phyloP scores from a whole-genome alignment of 2,888 invertebrate genomes.

The Sinopyrophorus schimmeli region DNA sequence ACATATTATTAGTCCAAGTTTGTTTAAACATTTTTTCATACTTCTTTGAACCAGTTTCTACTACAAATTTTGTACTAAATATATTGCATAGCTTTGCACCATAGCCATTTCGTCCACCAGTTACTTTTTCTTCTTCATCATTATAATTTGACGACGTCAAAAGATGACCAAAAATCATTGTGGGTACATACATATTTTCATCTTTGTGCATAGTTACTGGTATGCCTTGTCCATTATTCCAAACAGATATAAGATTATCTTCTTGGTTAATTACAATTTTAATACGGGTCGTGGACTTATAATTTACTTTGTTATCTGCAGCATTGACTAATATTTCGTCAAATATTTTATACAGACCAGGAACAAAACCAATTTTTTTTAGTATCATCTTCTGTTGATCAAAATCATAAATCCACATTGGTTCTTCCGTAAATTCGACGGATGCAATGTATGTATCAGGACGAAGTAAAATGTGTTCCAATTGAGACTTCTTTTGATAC shows the following conservation, averaged over 20 bases:
- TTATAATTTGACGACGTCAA: conserved; percentile 99
- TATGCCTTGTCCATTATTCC: conserved; percentile 97
- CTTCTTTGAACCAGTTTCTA: conserved; percentile 91
- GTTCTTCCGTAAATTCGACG: conserved; percentile 76
- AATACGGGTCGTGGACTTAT: conserved; percentile 86
- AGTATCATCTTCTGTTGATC: conserved; percentile 77
- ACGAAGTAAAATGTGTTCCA: conserved; percentile 95
- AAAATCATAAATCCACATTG: conserved; percentile 92
- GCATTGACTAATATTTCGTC: conserved; percentile 99
- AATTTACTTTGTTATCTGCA: conserved; percentile 96
- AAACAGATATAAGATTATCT: conserved; percentile 86
- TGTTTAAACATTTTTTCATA: conserved; percentile 90
- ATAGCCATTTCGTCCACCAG: conserved; percentile 97
- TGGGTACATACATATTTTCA: conserved; percentile 98
- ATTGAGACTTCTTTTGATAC: conserved; percentile 97
- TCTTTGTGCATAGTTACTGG: conserved; percentile 97
- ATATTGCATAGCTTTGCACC: conserved; percentile 99
- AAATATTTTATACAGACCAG: conserved; percentile 97
- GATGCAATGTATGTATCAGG: conserved; percentile 99
- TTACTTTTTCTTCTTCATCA: conserved; percentile 95
- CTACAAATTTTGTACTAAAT: conserved; percentile 93
- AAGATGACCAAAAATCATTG: conserved; percentile 98
- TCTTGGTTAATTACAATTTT: conserved; percentile 88
- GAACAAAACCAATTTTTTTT: conserved; percentile 88
- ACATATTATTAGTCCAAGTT: conserved; percentile 96